Percentiles rank a stretch among this genome's conserved stretches.
Conservation (phyloP, 1,140 invertebrate genomes). For the Maniola jurtina region DNA sequence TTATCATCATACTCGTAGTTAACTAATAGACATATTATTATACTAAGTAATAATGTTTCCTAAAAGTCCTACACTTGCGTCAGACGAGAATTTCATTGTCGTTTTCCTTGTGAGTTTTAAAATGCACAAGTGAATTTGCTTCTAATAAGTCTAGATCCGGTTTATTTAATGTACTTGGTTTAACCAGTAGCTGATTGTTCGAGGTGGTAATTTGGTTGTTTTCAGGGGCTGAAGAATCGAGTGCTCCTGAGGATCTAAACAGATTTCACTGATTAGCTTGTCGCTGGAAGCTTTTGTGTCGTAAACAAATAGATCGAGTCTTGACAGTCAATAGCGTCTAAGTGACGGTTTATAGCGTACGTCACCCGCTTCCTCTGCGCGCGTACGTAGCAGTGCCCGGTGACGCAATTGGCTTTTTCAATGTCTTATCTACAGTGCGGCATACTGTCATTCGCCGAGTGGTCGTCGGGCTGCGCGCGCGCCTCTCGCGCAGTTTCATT, state of each 20-base stretch:
- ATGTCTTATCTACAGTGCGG: constrained; percentile 75
- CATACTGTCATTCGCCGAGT: constrained; percentile 73
- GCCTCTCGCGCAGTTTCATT: constrained; percentile 50
- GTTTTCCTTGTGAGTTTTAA: constrained; percentile 14
- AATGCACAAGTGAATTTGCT: constrained; percentile 1
- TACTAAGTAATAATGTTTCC: not conserved
- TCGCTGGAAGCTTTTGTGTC: constrained; percentile 43
- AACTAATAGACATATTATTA: not conserved
- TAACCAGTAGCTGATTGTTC: constrained; percentile 4
- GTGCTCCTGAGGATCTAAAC: constrained; percentile 11
- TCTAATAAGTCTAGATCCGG: constrained; percentile 10
- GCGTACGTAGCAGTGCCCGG: constrained; percentile 67
- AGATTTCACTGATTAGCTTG: constrained; percentile 27
- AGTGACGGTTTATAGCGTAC: constrained; percentile 65
- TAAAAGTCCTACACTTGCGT: constrained; percentile 5
- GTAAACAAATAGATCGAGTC: constrained; percentile 65
- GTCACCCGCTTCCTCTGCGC: constrained; percentile 71
- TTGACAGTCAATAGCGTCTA: constrained; percentile 60
- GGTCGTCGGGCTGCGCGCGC: constrained; percentile 64
- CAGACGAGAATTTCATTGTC: constrained; percentile 4
- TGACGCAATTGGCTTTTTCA: constrained; percentile 78
- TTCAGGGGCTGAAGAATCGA: not conserved
- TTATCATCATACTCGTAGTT: no score
- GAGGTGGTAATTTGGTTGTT: not conserved
- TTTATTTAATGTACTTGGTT: not conserved